Evolutionary conservation across 2,113 vertebrate species (phyloP).

Genomic region (Meriones unguiculatus): DNA sequence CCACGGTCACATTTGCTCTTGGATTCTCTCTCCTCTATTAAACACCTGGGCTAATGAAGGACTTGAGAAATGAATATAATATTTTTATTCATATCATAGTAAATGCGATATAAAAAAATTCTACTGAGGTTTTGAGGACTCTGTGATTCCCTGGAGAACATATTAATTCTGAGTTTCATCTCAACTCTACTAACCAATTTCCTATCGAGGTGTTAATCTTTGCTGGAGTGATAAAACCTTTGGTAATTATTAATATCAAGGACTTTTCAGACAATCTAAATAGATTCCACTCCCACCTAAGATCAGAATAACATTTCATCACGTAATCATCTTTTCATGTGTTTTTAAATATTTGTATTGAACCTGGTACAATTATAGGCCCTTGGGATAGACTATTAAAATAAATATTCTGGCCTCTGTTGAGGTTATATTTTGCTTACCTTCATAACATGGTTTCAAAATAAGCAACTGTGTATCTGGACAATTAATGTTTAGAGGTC

Average conservation of each 20-base stretch:
- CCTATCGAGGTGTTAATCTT: neutral
- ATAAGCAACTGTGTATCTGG: neutral
- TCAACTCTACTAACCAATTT: neutral
- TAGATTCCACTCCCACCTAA: neutral
- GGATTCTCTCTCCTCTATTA: slow-evolving; percentile 12
- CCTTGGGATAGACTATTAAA: neutral
- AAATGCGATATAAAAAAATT: slow-evolving; percentile 29
- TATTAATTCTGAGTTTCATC: neutral
- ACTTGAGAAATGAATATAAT: slow-evolving; percentile 18
- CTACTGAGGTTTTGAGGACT: neutral
- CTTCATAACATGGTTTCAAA: neutral
- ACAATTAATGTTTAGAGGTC: neutral
- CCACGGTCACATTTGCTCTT: neutral
- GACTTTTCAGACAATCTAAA: neutral
- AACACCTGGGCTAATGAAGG: slow-evolving; percentile 55
- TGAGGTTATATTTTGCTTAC: neutral
- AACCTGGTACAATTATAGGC: neutral
- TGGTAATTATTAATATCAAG: neutral
- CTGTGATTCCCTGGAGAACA: neutral
- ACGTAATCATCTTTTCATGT: neutral
- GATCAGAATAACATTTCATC: neutral
- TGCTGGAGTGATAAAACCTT: neutral
- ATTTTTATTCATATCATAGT: slow-evolving; percentile 14
- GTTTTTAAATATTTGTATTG: neutral
- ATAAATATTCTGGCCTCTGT: neutral